phyloP scores from a whole-genome alignment of 1,140 invertebrate genomes.

The Hirudo medicinalis region DNA sequence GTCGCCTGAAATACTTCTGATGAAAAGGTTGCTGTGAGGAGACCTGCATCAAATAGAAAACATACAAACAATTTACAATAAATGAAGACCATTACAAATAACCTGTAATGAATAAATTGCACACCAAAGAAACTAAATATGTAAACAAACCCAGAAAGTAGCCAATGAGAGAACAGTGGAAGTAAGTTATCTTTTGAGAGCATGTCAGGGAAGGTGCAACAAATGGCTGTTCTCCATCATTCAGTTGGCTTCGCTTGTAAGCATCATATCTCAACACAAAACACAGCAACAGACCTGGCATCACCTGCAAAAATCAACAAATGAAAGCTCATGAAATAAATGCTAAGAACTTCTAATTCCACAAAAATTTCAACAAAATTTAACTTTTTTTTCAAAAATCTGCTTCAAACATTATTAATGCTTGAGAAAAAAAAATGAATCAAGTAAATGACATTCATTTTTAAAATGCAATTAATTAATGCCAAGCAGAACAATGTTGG shows the following conservation, averaged over 20 bases:
- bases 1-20: constrained; percentile 94
- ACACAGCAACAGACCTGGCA: constrained; percentile 89
- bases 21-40: constrained; percentile 87
- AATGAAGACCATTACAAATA: not conserved
- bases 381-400: not conserved
- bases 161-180: constrained; percentile 93
- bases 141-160: constrained; percentile 62
- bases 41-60: constrained; percentile 44
- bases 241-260: constrained; percentile 71
- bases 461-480: not conserved
- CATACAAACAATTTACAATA: constrained; percentile 11
- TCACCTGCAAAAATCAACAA: constrained; percentile 46
- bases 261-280: constrained; percentile 88
- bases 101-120: not conserved
- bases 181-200: constrained; percentile 52
- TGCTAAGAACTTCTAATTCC: not conserved
- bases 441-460: not conserved
- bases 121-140: not conserved
- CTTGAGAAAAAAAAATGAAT: not conserved
- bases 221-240: constrained; percentile 53
- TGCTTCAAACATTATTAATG: not conserved
- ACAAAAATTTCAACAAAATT: constrained; percentile 1
- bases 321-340: not conserved
- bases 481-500: not conserved
- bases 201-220: constrained; percentile 56